Evolutionary conservation across 1,140 invertebrate species (phyloP), one percentile per base, ranked within the genome.

Genomic region (Cataglyphis hispanica): DNA sequence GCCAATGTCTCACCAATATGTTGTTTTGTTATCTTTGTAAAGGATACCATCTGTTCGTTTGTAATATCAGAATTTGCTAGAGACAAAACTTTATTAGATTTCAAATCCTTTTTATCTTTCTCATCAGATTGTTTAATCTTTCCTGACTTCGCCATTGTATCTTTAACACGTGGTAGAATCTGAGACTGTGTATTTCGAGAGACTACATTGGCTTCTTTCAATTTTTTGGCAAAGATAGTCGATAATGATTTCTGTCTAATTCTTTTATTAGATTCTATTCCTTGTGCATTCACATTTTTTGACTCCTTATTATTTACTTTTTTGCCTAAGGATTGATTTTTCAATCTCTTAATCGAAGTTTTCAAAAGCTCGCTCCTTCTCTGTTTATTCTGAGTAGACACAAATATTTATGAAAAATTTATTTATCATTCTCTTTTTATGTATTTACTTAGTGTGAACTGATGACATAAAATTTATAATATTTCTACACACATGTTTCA

Each of bases 211-310:
- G 0, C 56, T 58, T 67, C 81, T 10, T 78, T 75, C 22, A 92
- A 86, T 84, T 92, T 94, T 7, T 91, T 93, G 0, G 92, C 91
- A 37, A 94, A 93, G 70, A 94, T 95, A 56, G 84, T 8, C 16
- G 90, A 88, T 16, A 95, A 87, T 60, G 87, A 91, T 86, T 94
- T 94, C 87, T 95, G 94, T 74, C 93, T 95, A 27, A 95, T 81
- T 90, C 93, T 91, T n/a, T 88, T 64, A 2, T 80, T 86, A 40
- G 2, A 2, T 1, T 16, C 31, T 6, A 0, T 27, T 10, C 8
- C 16, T 69, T 75, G 43, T 1, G 7, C n/a, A 60, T 56, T 27
- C 0, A 10, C 16, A 8, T 43, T 27, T 11, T 84, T 58, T 16
- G 22, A 46, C 16, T 56, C 58, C 19, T 19, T 58, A 10, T n/a